Percentiles rank a stretch among this genome's conserved stretches.
Evolutionary conservation across 2,113 vertebrate genomes (phyloP).

Genomic region (Mustela lutreola): DNA sequence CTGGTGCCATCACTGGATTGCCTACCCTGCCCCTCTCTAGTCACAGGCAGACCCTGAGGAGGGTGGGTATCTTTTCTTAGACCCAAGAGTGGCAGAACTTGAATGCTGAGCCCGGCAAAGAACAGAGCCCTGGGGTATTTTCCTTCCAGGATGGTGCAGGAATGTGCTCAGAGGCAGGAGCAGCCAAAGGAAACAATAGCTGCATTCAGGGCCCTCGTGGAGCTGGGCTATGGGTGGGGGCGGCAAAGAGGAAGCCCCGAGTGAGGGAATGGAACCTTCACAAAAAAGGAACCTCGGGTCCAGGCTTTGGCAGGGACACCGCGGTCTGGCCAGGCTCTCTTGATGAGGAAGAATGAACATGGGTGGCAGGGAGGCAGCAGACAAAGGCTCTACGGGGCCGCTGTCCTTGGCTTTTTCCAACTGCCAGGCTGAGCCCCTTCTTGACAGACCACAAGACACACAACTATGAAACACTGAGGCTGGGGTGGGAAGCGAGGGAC

Average conservation of each 20-base stretch:
- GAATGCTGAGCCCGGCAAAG: background rate
- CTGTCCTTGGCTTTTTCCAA: background rate
- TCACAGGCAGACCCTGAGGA: background rate
- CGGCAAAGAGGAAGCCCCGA: background rate
- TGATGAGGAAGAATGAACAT: background rate
- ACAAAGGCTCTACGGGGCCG: background rate
- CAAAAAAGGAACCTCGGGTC: background rate
- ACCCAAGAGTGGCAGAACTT: background rate
- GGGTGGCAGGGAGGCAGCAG: background rate
- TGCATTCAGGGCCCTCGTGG: constrained; percentile 63
- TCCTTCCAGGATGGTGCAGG: constrained; percentile 37
- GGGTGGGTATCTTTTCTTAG: background rate
- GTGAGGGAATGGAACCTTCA: background rate
- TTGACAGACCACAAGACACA: background rate
- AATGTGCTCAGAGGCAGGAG: constrained; percentile 74
- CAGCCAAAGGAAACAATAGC: constrained; percentile 73
- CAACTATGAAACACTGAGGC: background rate
- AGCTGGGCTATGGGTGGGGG: constrained; percentile 42
- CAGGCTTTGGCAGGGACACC: background rate
- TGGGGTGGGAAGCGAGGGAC: background rate
- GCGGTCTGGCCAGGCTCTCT: background rate
- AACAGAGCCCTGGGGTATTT: constrained; percentile 22
- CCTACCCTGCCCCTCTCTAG: background rate
- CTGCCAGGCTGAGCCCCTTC: background rate
- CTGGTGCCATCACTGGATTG: background rate